phyloP scores from a whole-genome alignment of 2,888 invertebrate genomes.

The Nesidiocoris tenuis region DNA sequence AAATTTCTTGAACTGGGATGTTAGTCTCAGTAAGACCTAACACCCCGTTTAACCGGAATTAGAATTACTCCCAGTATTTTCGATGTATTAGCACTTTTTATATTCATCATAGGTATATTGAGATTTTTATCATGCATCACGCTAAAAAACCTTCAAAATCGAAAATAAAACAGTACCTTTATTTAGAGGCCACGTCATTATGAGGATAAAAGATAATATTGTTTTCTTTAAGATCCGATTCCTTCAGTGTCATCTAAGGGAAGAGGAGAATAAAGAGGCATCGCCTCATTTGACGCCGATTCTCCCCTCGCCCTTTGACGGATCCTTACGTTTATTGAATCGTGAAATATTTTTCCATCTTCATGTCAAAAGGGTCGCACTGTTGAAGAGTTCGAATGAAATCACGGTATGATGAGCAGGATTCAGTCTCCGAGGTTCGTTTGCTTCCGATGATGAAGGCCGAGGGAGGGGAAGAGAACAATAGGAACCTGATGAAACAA shows the following conservation, averaged over 20 bases:
- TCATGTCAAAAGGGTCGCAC: constrained; percentile 5
- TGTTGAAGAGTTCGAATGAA: constrained; percentile 20
- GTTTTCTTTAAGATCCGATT: not conserved
- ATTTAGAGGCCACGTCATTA: too few relatives aligned
- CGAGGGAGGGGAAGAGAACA: constrained; percentile 11
- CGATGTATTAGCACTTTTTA: too few relatives aligned
- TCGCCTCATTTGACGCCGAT: constrained; percentile 4
- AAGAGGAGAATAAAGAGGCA: too few relatives aligned
- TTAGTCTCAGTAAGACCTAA: too few relatives aligned
- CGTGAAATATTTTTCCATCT: constrained; percentile 31
- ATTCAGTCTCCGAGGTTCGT: constrained; percentile 19
- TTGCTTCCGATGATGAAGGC: not conserved
- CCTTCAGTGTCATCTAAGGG: not conserved
- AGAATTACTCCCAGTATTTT: too few relatives aligned
- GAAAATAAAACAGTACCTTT: too few relatives aligned
- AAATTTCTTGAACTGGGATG: too few relatives aligned
- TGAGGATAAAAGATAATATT: too few relatives aligned
- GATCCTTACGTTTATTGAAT: constrained; percentile 21
- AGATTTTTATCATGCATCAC: too few relatives aligned
- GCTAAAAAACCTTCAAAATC: too few relatives aligned
- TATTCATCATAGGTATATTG: too few relatives aligned
- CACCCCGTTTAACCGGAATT: too few relatives aligned
- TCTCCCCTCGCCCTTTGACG: not conserved
- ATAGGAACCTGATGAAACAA: constrained; percentile 32
- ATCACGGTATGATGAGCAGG: constrained; percentile 20